Base-by-base conservation (phyloP, 1,140 invertebrate species). In the Sycophila sp. region DNA sequence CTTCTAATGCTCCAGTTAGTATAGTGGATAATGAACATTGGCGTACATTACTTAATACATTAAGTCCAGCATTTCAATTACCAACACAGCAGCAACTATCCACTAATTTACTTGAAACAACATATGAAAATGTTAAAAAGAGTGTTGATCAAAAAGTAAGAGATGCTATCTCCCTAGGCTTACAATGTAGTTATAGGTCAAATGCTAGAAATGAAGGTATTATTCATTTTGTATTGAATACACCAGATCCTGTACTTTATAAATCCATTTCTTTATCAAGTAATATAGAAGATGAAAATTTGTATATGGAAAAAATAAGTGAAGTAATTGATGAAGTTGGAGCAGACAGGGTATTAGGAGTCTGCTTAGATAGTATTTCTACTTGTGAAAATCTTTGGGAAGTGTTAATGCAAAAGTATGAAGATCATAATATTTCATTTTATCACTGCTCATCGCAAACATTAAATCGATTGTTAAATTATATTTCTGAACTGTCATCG, bases 121-220 rank as follows among this genome's bases (percentile, higher is more conserved):
- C 73, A 0, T 67, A 76, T 65, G 36, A 55, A 40, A 67, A 69
- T 22, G 69, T 75, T 10, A 62, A 74, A 70, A 64, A 30, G 8
- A 53, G 38, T 15, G 69, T 76, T 10, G 62, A 75, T 45, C 40
- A 68, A 34, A 77, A 77, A 62, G 49, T 76, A 24, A 58, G 53
- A 36, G 56, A 63, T 63, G 47, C 66, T 30, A 53, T 49, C 28
- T 73, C 75, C 10, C 66, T 76, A 10, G 72, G 69, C 30, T 17
- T 75, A n/a, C 76, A 82, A 66, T 79, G 76, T 63, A 79, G 80
- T 71, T 77, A 77, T 13, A 81, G 80, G 73, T 75, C 74, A 22
- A 82, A 82, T 72, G 62, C 75, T 40, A 51, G 73, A 26, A 75
- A 76, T 64, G 77, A 80, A 74, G 74, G 72, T 19, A 69, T 81